Conservation (phyloP, 2,113 vertebrate species). For the Neofelis nebulosa region DNA sequence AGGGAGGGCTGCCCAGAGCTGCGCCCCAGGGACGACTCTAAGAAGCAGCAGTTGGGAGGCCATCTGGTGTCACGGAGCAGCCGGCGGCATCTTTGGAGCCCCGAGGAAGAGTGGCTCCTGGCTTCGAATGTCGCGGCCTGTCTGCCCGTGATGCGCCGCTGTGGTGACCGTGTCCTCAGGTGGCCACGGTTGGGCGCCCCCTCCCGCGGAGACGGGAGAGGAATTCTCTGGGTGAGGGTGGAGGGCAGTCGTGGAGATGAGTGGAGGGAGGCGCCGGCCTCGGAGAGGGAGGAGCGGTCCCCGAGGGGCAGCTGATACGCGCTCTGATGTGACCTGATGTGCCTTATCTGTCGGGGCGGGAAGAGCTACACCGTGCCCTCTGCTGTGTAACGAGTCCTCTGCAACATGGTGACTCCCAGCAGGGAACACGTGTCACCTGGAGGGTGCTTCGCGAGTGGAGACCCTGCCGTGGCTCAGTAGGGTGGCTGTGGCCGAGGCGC, state of each 20-base stretch:
- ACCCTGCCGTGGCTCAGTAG: accelerated
- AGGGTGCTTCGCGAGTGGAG: neutral
- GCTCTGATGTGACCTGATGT: too few species aligned
- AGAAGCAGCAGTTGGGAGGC: too few species aligned
- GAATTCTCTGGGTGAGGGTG: neutral
- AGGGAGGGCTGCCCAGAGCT: too few species aligned
- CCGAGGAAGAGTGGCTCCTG: too few species aligned
- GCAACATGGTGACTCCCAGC: accelerated
- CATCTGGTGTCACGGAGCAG: too few species aligned
- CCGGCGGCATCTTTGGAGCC: too few species aligned
- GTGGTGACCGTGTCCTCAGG: too few species aligned
- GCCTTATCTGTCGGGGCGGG: too few species aligned
- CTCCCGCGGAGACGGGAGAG: neutral
- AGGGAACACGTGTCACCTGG: neutral
- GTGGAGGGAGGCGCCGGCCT: neutral
- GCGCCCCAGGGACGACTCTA: too few species aligned
- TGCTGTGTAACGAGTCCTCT: neutral
- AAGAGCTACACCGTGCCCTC: too few species aligned
- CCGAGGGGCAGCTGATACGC: neutral
- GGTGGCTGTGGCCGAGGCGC: neutral
- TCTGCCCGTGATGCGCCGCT: too few species aligned
- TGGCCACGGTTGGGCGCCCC: neutral
- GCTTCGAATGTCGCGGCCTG: too few species aligned
- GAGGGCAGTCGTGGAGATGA: neutral
- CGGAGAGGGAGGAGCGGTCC: neutral